A percentile compares a stretch with the other conserved stretches of the same genome.
These are phyloP conservation scores for Nemotelus pantherinus DNA, from an alignment of 2,888 invertebrate species.

Conservation along the genomic window DNA sequence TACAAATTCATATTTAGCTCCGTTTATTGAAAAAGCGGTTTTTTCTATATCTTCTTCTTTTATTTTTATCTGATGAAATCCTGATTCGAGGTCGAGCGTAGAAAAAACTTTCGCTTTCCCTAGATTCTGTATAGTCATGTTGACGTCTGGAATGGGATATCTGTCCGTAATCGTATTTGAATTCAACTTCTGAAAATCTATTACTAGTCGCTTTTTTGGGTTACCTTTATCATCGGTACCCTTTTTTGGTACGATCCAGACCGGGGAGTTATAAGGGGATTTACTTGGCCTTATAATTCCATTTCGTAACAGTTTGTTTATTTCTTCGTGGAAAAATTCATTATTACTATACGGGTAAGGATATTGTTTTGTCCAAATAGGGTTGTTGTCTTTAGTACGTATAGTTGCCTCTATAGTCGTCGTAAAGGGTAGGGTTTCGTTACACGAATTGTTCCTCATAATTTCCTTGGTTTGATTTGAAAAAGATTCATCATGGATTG, in stretches of 20 bases:
- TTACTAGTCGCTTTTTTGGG: neutral
- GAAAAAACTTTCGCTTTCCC: too few relatives aligned
- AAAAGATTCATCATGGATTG: conserved; percentile 2
- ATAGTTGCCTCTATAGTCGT: neutral
- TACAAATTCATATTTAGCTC: too few relatives aligned
- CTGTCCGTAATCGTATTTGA: too few relatives aligned
- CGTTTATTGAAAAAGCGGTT: too few relatives aligned
- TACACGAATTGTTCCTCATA: neutral
- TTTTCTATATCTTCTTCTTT: neutral
- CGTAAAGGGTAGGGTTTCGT: neutral
- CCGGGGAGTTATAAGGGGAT: neutral
- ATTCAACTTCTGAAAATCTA: neutral
- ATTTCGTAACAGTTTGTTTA: neutral
- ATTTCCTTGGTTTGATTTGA: neutral
- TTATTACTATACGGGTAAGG: neutral
- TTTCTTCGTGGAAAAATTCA: too few relatives aligned
- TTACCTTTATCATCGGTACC: neutral
- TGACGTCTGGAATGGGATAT: too few relatives aligned
- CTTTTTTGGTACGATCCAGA: neutral
- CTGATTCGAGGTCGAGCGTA: too few relatives aligned
- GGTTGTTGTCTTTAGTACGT: neutral
- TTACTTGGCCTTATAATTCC: neutral
- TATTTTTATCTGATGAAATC: neutral
- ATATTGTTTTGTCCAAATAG: neutral
- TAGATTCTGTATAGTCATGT: neutral